Evolutionary conservation across 2,113 vertebrate species (phyloP).

Genomic region (Synodontis membranacea): DNA sequence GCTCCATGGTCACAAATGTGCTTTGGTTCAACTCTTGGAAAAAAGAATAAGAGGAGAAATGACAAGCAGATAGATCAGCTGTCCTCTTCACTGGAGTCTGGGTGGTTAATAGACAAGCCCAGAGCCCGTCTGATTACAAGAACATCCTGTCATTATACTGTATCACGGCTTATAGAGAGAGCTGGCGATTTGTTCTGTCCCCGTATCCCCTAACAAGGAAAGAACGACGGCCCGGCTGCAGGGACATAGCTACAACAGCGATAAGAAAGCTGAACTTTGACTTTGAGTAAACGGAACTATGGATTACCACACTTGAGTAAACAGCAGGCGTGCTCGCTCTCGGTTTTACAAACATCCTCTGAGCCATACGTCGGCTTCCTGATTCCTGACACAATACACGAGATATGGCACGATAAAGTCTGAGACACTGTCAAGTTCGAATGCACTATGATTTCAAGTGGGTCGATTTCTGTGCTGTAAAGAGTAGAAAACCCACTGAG

Average conservation of each 20-base stretch:
- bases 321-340: slow-evolving; percentile 42
- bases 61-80: slow-evolving; percentile 21
- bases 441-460: background rate
- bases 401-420: slow-evolving; percentile 30
- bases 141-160: background rate
- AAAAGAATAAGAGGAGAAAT: slow-evolving; percentile 1
- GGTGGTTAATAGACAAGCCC: slow-evolving; percentile 13
- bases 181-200: background rate
- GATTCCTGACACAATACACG: slow-evolving; percentile 41
- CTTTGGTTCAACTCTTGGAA: slow-evolving; percentile 52
- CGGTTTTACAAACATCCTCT: slow-evolving; percentile 53
- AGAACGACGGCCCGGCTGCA: background rate
- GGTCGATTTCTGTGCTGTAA: background rate
- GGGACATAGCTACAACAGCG: slow-evolving; percentile 15
- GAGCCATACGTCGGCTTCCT: slow-evolving; percentile 45
- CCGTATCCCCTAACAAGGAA: slow-evolving; percentile 25
- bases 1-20: slow-evolving; percentile 50
- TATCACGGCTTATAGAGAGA: background rate
- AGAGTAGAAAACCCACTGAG: background rate
- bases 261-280: slow-evolving; percentile 54
- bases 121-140: slow-evolving; percentile 31
- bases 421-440: slow-evolving; percentile 10
- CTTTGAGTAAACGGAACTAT: slow-evolving; percentile 48
- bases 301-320: slow-evolving; percentile 52
- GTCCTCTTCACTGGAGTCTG: background rate